phyloP scores from a whole-genome alignment of 2,888 invertebrate species.

The Lacanobia oleracea region DNA sequence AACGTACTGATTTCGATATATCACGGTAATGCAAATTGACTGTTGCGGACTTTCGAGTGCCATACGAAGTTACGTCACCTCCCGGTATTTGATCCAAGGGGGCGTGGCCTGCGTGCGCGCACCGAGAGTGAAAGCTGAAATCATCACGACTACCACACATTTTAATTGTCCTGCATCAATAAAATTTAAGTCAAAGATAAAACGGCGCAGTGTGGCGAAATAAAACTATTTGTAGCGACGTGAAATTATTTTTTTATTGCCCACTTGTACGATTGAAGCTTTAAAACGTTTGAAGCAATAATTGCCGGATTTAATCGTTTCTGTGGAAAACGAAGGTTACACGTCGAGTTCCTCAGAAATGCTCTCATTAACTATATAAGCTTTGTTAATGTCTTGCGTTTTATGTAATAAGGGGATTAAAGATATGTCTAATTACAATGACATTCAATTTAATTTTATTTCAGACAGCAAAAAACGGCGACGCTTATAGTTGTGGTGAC shows the following conservation, averaged over 20 bases:
- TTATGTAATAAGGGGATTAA: conserved; percentile 23
- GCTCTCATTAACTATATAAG: conserved; percentile 24
- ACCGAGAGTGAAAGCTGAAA: conserved; percentile 83
- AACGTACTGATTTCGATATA: conserved; percentile 64
- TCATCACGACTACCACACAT: conserved; percentile 79
- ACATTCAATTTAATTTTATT: conserved; percentile 14
- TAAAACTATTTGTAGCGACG: conserved; percentile 54
- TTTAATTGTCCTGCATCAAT: conserved; percentile 76
- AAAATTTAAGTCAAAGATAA: conserved; percentile 56
- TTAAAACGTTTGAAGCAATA: conserved; percentile 44
- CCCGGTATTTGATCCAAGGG: conserved; percentile 62
- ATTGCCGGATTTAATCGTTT: conserved; percentile 50
- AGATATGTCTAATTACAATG: conserved; percentile 17
- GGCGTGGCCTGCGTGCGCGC: conserved; percentile 76
- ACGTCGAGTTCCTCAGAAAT: conserved; percentile 11
- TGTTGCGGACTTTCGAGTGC: conserved; percentile 69
- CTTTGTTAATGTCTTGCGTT: conserved; percentile 20
- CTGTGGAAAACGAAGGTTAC: conserved; percentile 40
- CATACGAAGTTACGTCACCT: conserved; percentile 70
- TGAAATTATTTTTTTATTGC: conserved; percentile 51
- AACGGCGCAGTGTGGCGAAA: conserved; percentile 36
- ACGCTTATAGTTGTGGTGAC: background rate
- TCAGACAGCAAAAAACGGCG: background rate
- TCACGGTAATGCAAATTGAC: conserved; percentile 66
- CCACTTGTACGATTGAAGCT: conserved; percentile 30